Conservation (phyloP, 2,888 invertebrate genomes). For the Elysia crispata region DNA sequence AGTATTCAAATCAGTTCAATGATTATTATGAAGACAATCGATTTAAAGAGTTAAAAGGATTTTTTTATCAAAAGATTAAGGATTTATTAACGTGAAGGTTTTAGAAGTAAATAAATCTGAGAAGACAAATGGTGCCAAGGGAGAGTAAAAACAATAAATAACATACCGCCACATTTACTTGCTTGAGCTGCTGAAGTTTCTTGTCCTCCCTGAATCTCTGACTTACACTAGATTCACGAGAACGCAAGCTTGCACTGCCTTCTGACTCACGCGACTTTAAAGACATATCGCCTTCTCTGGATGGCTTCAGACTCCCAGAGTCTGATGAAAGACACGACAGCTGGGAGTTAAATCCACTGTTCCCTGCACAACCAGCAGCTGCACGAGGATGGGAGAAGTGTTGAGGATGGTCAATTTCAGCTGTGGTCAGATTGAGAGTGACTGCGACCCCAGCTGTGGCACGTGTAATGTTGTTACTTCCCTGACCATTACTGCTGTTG, state of each 20-base stretch:
- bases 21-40: no score
- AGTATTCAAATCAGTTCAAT: no score
- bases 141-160: neutral
- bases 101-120: neutral
- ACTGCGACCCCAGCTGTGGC: conserved; percentile 46
- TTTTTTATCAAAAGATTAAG: no score
- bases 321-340: conserved; percentile 55
- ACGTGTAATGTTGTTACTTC: conserved; percentile 15
- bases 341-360: conserved; percentile 17
- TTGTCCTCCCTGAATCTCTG: conserved; percentile 59
- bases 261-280: conserved; percentile 20
- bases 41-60: no score
- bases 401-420: conserved; percentile 32
- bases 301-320: conserved; percentile 47
- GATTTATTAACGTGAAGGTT: no score
- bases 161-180: conserved; percentile 50
- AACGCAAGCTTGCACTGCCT: neutral
- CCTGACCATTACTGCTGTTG: conserved; percentile 16
- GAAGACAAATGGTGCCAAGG: neutral
- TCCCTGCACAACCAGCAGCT: conserved; percentile 43
- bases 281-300: conserved; percentile 50
- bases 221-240: conserved; percentile 33
- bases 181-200: conserved; percentile 65
- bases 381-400: no score
- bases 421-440: conserved; percentile 57